Conservation (phyloP, 2,113 vertebrate genomes). For the Salvator merianae region DNA sequence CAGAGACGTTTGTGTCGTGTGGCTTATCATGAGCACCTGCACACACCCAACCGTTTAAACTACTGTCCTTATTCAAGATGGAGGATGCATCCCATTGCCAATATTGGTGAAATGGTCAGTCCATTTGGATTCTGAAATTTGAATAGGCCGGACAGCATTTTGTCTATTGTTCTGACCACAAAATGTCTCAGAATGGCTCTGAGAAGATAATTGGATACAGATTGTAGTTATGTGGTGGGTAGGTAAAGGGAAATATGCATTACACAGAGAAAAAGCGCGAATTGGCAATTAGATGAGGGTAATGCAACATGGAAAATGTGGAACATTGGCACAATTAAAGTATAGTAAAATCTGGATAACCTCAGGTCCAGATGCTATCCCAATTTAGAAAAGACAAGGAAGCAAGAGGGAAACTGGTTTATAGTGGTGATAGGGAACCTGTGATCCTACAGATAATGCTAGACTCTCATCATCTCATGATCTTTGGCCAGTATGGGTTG, state of each 20-base stretch:
- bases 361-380: no score
- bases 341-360: no score
- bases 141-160: not conserved
- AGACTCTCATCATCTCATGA: no score
- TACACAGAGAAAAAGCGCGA: no score
- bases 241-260: no score
- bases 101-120: not conserved
- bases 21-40: no score
- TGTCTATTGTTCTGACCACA: not conserved
- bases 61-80: not conserved
- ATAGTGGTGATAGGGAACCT: not conserved
- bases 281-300: no score
- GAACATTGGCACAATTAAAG: no score
- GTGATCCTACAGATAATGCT: no score
- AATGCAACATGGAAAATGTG: no score
- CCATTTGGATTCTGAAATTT: not conserved
- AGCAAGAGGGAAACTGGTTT: not conserved
- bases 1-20: not conserved
- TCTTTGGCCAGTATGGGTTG: no score
- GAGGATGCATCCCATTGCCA: not conserved
- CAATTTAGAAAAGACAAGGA: not conserved
- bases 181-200: not conserved
- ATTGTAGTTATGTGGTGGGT: no score
- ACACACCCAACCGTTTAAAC: not conserved
- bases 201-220: not conserved